Evolutionary conservation across 2,888 invertebrate species (phyloP), one percentile per base, ranked within the genome.

Genomic region (Spilosoma lubricipeda): DNA sequence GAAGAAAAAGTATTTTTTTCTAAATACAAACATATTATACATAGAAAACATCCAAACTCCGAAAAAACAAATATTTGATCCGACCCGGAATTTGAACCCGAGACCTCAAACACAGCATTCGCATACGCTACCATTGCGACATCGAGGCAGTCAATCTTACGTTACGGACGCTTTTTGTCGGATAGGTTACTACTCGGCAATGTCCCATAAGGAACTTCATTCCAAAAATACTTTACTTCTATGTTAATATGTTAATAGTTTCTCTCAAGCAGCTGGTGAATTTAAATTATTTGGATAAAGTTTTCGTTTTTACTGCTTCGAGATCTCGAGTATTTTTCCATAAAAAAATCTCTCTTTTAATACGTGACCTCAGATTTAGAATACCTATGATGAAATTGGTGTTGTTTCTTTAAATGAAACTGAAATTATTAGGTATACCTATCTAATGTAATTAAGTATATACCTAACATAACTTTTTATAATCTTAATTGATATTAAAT

Each of bases 401-500:
- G 13, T 59, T 15, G 13, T 27, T n/a, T 27, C 56, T 27, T 13
- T 27, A 59, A 27, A 27, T 59, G n/a, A 56, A 56, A 56, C n/a
- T 23, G 52, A 56, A 56, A 56, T 39, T 39, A 39, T 39, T 39
- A 9, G 0, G 52, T 56, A 56, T 1, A 56, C 8, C 23, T n/a
- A 56, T 3, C 9, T 56, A 56, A 56, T 11, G 52, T 56, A 56
- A 56, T 3, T 56, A n/a, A n/a, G 0, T 56, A 56, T 20, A 9
- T 9, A 56, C 15, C n/a, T 56, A n/a, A 56, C n/a, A 59, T 45
- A 27, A 27, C 8, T 45, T 18, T 48, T 33, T 5, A 68, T 63
- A 81, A 39, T 70, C 18, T 76, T 80, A 63, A 81, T 73, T 80
- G 73, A 80, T 74, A 70, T 72, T 42, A 72, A 75, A 71, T 73